Evolutionary conservation across 2,113 vertebrate species (phyloP), one percentile per base, ranked within the genome.

Genomic region (Tetrax tetrax): DNA sequence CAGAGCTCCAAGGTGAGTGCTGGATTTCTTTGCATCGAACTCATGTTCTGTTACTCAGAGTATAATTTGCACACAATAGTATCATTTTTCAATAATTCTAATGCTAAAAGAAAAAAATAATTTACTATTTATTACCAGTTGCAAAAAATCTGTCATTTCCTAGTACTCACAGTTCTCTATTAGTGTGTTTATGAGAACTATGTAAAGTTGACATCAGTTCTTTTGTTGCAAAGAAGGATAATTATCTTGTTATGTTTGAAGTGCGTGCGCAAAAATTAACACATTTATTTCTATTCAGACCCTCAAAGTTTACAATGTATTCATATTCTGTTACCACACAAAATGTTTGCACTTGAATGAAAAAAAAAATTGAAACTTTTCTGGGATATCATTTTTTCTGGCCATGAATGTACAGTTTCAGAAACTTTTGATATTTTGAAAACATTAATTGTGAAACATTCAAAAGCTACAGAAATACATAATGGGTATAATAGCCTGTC

Each of bases 1-100:
- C 99, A 2, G 99, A 99, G 70, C 98, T 99, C 19, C 99, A 99
- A 97, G 99, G 99, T 98, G 71, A 25, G 97, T 89, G 14, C 17
- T 20, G 20, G 1, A 3, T 51, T 81, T 68, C 35, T 21, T 63
- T 77, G 12, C 28, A 1, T 15, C 5, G 6, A 78, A 41, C 19
- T 91, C 70, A 1, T 15, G 16, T 59, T 83, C 66, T n/a, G 3
- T 24, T 53, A 10, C 33, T 35, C 18, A 19, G 9, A 75, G 7
- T 53, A 16, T 19, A 10, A 50, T 54, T 25, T 77, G 5, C 57
- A 79, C 7, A 10, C 27, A n/a, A 16, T 6, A 41, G 8, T 25
- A n/a, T 82, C 10, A 15, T 33, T 94, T 89, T 82, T 82, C 53
- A 78, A 25, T 82, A 12, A 24, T 82, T 89, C 25, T 14, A 61